Conservation (phyloP, 2,797 vertebrate genomes). For the Sparidentex hasta region DNA sequence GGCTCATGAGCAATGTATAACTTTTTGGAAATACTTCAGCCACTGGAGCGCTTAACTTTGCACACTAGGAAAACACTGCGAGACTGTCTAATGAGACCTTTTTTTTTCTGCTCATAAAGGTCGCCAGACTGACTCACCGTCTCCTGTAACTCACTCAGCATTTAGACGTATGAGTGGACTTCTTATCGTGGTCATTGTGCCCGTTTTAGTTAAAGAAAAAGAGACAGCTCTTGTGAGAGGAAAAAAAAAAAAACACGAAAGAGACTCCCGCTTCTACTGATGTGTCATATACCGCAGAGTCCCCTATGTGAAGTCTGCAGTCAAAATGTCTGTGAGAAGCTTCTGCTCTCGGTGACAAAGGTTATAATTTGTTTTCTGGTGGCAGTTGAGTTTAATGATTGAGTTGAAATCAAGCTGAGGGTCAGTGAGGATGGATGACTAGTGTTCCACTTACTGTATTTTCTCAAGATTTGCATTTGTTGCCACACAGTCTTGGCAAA, state of each 20-base stretch:
- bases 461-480: slow-evolving; percentile 6
- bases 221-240: not conserved
- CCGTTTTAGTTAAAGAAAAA: slow-evolving; percentile 12
- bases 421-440: not conserved
- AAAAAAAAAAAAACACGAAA: slow-evolving; percentile 4
- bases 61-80: slow-evolving; percentile 4
- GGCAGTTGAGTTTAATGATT: slow-evolving; percentile 29
- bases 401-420: not conserved
- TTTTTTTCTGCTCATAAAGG: slow-evolving; percentile 44
- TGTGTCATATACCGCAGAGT: not conserved
- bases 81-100: slow-evolving; percentile 21
- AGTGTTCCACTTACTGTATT: not conserved
- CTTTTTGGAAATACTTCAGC: slow-evolving; percentile 48
- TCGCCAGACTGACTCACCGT: slow-evolving; percentile 57
- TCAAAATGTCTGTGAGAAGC: not conserved
- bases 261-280: not conserved
- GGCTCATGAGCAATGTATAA: slow-evolving; percentile 64
- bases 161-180: slow-evolving; percentile 31
- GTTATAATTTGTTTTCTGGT: not conserved
- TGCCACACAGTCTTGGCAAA: slow-evolving; percentile 15
- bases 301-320: not conserved
- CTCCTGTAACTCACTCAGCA: slow-evolving; percentile 41
- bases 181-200: slow-evolving; percentile 6
- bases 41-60: slow-evolving; percentile 35
- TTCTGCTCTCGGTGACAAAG: not conserved